phyloP scores from a whole-genome alignment of 2,797 vertebrate genomes.

The Lates japonicus region DNA sequence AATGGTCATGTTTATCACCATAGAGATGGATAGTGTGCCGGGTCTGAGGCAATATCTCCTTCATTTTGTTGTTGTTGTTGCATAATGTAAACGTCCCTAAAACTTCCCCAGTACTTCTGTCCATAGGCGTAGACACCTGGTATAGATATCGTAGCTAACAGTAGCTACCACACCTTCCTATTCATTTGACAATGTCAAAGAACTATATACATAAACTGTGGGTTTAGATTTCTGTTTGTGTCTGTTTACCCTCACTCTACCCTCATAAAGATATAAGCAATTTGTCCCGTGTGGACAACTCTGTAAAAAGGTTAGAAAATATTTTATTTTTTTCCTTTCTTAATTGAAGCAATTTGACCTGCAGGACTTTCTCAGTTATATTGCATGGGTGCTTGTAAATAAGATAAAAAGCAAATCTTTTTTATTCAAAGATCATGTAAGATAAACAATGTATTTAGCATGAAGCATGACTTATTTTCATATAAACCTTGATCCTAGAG shows the following conservation, averaged over 20 bases:
- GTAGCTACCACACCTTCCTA: slow-evolving; percentile 76
- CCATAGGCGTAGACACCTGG: slow-evolving; percentile 76
- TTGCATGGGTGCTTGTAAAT: slow-evolving; percentile 96
- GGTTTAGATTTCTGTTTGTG: slow-evolving; percentile 78
- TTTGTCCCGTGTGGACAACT: slow-evolving; percentile 89
- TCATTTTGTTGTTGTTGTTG: slow-evolving; percentile 83
- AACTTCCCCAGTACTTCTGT: slow-evolving; percentile 70
- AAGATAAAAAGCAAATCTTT: slow-evolving; percentile 92
- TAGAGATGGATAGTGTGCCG: slow-evolving; percentile 82
- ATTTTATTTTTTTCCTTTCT: slow-evolving; percentile 89
- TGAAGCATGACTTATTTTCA: slow-evolving; percentile 99
- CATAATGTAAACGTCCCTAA: slow-evolving; percentile 79
- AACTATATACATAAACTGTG: slow-evolving; percentile 79
- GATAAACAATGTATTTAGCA: slow-evolving; percentile 99
- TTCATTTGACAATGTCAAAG: slow-evolving; percentile 74
- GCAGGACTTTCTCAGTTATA: slow-evolving; percentile 93
- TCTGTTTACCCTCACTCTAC: slow-evolving; percentile 84
- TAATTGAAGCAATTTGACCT: slow-evolving; percentile 93
- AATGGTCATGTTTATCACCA: slow-evolving; percentile 79
- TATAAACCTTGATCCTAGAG: slow-evolving; percentile 99
- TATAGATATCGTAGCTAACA: slow-evolving; percentile 74
- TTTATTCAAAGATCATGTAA: slow-evolving; percentile 98
- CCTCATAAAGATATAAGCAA: slow-evolving; percentile 91
- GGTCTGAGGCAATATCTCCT: slow-evolving; percentile 86
- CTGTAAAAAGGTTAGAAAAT: slow-evolving; percentile 91